A percentile compares a stretch with the other conserved stretches of the same genome.
phyloP scores from a whole-genome alignment of 2,888 invertebrate genomes.

The Philaethria dido region DNA sequence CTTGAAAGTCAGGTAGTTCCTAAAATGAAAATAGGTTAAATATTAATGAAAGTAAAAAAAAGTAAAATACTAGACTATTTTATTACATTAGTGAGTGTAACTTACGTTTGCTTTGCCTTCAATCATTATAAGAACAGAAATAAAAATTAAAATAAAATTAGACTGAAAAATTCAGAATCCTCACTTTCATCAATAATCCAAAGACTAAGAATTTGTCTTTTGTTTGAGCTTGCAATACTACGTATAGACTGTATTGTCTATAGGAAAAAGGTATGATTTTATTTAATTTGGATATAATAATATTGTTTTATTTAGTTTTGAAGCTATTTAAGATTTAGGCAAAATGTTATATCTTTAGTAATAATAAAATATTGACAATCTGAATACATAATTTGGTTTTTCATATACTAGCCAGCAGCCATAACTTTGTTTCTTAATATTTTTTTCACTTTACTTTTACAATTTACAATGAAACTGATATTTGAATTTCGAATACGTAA shows the following conservation, averaged over 20 bases:
- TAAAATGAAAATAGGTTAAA: constrained; percentile 60
- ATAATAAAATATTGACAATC: too few relatives aligned
- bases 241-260: constrained; percentile 7
- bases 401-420: too few relatives aligned
- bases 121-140: constrained; percentile 75
- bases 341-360: too few relatives aligned
- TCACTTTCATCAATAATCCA: constrained; percentile 53
- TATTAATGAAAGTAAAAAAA: background rate
- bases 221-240: background rate
- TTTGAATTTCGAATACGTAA: too few relatives aligned
- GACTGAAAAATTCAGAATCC: constrained; percentile 42
- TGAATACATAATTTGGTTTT: too few relatives aligned
- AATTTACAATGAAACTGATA: too few relatives aligned
- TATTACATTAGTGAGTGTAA: constrained; percentile 40
- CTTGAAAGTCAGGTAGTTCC: constrained; percentile 87
- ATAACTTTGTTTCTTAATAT: too few relatives aligned
- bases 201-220: constrained; percentile 38
- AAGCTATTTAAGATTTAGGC: background rate
- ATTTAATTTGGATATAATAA: background rate
- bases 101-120: constrained; percentile 81
- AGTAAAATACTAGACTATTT: constrained; percentile 1
- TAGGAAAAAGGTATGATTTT: background rate
- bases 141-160: constrained; percentile 57
- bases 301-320: background rate
- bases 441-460: too few relatives aligned